Evolutionary conservation across 2,888 invertebrate genomes (phyloP).

Genomic region (Eledona agricola): DNA sequence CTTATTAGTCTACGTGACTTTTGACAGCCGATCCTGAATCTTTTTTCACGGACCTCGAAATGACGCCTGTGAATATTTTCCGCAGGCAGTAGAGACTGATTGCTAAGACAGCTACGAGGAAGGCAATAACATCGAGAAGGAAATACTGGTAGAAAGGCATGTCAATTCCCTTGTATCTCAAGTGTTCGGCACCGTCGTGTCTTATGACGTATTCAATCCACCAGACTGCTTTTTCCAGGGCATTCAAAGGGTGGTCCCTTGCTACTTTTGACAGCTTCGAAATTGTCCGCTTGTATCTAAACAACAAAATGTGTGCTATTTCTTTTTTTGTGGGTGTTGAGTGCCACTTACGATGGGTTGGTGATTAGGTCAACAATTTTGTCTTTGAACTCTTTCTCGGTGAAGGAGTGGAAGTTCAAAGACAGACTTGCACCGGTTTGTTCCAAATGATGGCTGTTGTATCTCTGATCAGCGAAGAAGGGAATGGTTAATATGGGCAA

Average conservation of each 20-base stretch:
- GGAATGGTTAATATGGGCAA: constrained; percentile 51
- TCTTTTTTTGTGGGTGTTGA: constrained; percentile 2
- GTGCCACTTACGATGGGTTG: constrained; percentile 46
- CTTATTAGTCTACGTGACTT: constrained; percentile 26
- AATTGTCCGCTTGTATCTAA: constrained; percentile 44
- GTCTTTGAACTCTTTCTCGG: constrained; percentile 44
- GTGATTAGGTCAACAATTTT: constrained; percentile 46
- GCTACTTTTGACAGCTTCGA: constrained; percentile 41
- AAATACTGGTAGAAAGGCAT: constrained; percentile 48
- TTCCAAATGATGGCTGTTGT: constrained; percentile 45
- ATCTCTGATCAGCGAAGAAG: constrained; percentile 49
- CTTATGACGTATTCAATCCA: constrained; percentile 52
- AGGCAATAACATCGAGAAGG: constrained; percentile 45
- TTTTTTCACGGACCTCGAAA: too few species aligned
- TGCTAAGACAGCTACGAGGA: constrained; percentile 12
- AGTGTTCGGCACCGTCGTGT: constrained; percentile 48
- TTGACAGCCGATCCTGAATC: constrained; percentile 2
- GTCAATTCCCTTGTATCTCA: constrained; percentile 42
- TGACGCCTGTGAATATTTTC: constrained; percentile 21
- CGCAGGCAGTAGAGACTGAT: constrained; percentile 9
- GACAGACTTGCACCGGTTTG: constrained; percentile 43
- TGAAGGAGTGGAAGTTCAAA: constrained; percentile 44
- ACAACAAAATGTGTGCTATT: constrained; percentile 16
- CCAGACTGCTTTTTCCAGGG: constrained; percentile 49
- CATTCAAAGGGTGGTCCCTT: constrained; percentile 45